Evolutionary conservation across 1,140 invertebrate species (phyloP).

Genomic region (Platyura marginata): DNA sequence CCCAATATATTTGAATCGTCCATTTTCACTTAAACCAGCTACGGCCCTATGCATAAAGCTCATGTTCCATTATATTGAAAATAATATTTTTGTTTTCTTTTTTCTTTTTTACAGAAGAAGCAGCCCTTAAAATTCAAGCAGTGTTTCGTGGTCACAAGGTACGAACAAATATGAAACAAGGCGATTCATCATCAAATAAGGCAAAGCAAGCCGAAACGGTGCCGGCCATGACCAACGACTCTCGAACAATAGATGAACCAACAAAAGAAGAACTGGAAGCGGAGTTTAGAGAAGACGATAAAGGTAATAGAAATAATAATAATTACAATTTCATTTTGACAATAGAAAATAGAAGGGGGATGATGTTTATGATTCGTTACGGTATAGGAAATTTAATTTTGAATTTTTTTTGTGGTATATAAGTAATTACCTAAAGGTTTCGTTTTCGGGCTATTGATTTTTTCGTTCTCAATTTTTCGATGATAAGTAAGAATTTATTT

Average conservation of each 20-base stretch:
- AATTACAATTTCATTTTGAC: no score
- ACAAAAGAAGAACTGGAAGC: constrained; percentile 50
- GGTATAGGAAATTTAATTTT: no score
- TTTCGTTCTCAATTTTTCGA: no score
- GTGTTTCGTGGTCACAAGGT: constrained; percentile 49
- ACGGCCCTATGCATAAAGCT: neutral
- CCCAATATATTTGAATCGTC: no score
- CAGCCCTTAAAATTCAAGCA: constrained; percentile 51
- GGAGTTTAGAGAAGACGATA: constrained; percentile 57
- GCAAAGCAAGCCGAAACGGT: neutral
- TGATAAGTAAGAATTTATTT: no score
- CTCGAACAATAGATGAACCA: constrained; percentile 14
- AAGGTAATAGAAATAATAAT: no score
- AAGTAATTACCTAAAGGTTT: no score
- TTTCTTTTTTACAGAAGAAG: constrained; percentile 27
- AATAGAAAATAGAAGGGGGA: no score
- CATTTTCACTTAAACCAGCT: no score
- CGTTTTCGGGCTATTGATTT: no score
- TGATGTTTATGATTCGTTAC: no score
- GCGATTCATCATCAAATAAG: constrained; percentile 9
- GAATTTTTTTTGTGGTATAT: no score
- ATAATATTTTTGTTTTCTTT: constrained; percentile 1
- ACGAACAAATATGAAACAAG: constrained; percentile 38
- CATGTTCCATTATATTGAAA: neutral
- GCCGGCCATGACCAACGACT: neutral